Evolutionary conservation across 2,888 invertebrate genomes (phyloP).

Genomic region (Adelphocoris suturalis): DNA sequence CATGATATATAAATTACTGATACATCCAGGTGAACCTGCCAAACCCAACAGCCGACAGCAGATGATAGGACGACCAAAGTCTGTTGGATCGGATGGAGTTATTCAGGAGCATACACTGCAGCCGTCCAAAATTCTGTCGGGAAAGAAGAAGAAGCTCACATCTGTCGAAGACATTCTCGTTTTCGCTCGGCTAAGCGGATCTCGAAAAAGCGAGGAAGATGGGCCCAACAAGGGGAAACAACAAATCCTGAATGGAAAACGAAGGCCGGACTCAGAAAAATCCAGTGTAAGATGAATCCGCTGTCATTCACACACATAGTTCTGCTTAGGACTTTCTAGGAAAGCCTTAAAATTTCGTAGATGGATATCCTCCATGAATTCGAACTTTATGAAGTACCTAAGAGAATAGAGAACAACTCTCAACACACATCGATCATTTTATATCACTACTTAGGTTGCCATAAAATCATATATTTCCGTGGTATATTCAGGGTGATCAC

Average conservation of each 20-base stretch:
- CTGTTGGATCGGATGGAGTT: conserved; percentile 39
- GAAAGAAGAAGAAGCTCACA: not conserved
- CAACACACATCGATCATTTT: no score
- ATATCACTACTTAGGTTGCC: no score
- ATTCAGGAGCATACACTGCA: conserved; percentile 53
- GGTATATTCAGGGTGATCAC: no score
- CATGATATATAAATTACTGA: no score
- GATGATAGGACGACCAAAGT: conserved; percentile 1
- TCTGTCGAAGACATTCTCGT: conserved; percentile 44
- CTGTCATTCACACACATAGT: no score
- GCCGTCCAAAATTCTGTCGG: conserved; percentile 41
- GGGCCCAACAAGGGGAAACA: not conserved
- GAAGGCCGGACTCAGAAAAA: not conserved
- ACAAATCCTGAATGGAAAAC: not conserved
- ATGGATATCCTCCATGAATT: no score
- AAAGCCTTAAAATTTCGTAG: no score
- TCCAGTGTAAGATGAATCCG: not conserved
- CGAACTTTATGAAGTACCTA: no score
- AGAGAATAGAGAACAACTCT: no score
- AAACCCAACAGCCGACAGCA: not conserved
- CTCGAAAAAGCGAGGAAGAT: not conserved
- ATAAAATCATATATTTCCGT: no score
- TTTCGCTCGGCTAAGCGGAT: not conserved
- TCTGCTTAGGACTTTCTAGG: no score
- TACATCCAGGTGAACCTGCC: not conserved